phyloP scores from a whole-genome alignment of 2,797 vertebrate species.

The Rhadinocentrus ornatus region DNA sequence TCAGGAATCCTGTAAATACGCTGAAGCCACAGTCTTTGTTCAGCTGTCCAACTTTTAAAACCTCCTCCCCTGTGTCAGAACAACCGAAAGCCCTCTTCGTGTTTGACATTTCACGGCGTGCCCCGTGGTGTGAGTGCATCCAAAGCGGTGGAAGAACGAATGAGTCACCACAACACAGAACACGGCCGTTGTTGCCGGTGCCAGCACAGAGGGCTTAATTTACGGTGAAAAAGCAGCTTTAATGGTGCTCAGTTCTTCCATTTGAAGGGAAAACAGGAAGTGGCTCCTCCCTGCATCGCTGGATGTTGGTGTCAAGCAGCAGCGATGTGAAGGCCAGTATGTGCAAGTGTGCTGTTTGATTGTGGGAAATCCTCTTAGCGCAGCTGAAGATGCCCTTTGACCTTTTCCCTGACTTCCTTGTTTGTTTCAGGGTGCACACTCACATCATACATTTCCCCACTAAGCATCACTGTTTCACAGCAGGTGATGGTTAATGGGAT shows the following conservation, averaged over 20 bases:
- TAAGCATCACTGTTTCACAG: not conserved
- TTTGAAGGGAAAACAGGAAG: slow-evolving; percentile 79
- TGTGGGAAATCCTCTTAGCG: slow-evolving; percentile 70
- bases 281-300: slow-evolving; percentile 61
- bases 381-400: slow-evolving; percentile 40
- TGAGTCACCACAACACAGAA: slow-evolving; percentile 71
- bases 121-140: slow-evolving; percentile 18
- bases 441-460: slow-evolving; percentile 17
- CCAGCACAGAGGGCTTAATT: slow-evolving; percentile 42
- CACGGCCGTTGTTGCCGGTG: slow-evolving; percentile 53
- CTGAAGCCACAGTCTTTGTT: slow-evolving; percentile 8
- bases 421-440: slow-evolving; percentile 47
- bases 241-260: slow-evolving; percentile 63
- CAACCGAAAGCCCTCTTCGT: slow-evolving; percentile 22
- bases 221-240: slow-evolving; percentile 30
- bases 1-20: not conserved
- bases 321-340: slow-evolving; percentile 30
- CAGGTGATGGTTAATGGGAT: slow-evolving; percentile 21
- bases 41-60: slow-evolving; percentile 6
- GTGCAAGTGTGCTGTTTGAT: slow-evolving; percentile 48
- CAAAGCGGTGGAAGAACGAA: slow-evolving; percentile 58
- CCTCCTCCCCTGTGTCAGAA: slow-evolving; percentile 7
- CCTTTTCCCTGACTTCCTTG: slow-evolving; percentile 37
- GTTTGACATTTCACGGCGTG: slow-evolving; percentile 61
- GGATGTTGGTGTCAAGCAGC: slow-evolving; percentile 51